Evolutionary conservation across 1,140 invertebrate genomes (phyloP), one percentile per base, ranked within the genome.

Genomic region (Mylabris phalerata): DNA sequence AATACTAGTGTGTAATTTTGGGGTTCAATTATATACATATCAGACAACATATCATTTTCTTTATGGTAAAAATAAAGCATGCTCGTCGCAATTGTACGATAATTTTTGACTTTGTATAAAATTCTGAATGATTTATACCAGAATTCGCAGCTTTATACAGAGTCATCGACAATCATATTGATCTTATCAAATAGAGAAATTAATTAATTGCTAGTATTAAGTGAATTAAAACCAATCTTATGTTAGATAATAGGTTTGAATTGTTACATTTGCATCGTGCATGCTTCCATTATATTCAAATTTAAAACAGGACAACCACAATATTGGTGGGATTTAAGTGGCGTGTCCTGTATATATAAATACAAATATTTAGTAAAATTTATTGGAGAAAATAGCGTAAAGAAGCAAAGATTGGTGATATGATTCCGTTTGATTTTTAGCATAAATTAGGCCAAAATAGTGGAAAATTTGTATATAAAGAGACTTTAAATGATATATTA

Each of bases 101-200:
- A 32, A 5, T 32, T 5, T 43, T 56, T 52, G 61, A 63, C 61
- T 60, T 19, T 62, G 57, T 59, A 59, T 59, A 46, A 57, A 60
- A 55, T 52, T 27, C 55, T 19, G 43, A 50, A 9, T 24, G 38
- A 41, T 45, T 57, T 19, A 19, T 19, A 47, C 59, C 57, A 63
- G 19, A 19, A 19, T 19, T 32, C 32, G 32, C 7, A 7, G 7
- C 32, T 67, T 69, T 63, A 69, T 72, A 69, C 67, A 63, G 56
- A 67, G 70, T 72, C 70, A 68, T 43, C 48, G 70, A 72, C 70
- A 72, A 72, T 72, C 70, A 71, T 70, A 63, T 64, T 49, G 46
- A 62, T 46, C 41, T 11, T 50, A 61, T 54, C 50, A 60, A 61
- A 64, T 65, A 67, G 40, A 55, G 27, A 48, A 26, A 32, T 41